A percentile compares a stretch with the other conserved stretches of the same genome.
Conservation (phyloP, 2,888 invertebrate genomes). For the Heliconius sara region DNA sequence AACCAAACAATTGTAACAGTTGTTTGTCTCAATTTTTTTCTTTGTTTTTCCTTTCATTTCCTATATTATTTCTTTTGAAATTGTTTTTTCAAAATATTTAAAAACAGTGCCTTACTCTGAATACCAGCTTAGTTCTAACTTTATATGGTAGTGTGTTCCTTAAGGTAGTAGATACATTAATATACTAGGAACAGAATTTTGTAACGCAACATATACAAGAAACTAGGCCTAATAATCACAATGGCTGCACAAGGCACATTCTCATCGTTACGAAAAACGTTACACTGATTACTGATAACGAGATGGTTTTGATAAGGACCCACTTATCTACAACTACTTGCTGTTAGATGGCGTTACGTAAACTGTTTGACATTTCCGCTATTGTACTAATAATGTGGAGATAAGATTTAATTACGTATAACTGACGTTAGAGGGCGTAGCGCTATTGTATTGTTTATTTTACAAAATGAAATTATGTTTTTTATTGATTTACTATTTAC, state of each 20-base stretch:
- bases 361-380: conserved; percentile 33
- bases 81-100: background rate
- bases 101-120: too few relatives aligned
- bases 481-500: background rate
- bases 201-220: background rate
- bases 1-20: conserved; percentile 27
- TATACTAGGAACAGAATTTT: background rate
- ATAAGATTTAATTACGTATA: conserved; percentile 2
- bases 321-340: conserved; percentile 58
- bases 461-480: background rate
- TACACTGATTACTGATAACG: conserved; percentile 49
- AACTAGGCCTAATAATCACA: conserved; percentile 34
- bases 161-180: too few relatives aligned
- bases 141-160: too few relatives aligned
- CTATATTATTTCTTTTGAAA: conserved; percentile 4
- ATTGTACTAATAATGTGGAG: background rate
- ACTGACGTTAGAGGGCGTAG: conserved; percentile 9
- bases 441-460: background rate
- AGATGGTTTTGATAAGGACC: conserved; percentile 52
- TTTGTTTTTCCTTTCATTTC: conserved; percentile 16
- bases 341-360: conserved; percentile 62
- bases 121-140: too few relatives aligned
- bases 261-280: conserved; percentile 50
- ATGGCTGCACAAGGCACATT: conserved; percentile 38
- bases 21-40: conserved; percentile 9